phyloP scores from a whole-genome alignment of 2,888 invertebrate genomes.

The Lasius platythorax region DNA sequence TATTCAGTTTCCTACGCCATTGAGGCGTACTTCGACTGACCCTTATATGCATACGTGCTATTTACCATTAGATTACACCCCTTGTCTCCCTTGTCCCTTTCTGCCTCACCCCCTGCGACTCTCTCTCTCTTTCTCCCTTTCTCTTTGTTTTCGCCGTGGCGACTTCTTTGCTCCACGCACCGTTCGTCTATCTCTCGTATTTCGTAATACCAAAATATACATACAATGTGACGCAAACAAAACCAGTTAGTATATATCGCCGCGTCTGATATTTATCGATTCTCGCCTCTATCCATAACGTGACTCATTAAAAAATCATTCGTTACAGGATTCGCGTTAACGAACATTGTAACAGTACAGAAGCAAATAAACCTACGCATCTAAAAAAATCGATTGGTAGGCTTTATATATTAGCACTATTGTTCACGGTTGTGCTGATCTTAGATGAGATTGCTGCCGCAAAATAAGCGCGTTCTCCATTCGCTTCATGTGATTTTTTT shows the following conservation, averaged over 20 bases:
- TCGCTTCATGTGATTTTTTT: constrained; percentile 11
- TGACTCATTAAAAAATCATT: constrained; percentile 60
- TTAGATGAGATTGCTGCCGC: constrained; percentile 35
- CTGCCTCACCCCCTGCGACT: constrained; percentile 39
- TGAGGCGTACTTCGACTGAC: constrained; percentile 51
- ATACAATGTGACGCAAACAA: constrained; percentile 38
- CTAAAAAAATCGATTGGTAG: constrained; percentile 38
- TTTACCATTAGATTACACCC: constrained; percentile 74
- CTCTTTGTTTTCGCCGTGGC: constrained; percentile 40
- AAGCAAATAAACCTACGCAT: constrained; percentile 12
- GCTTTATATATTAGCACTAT: constrained; percentile 11
- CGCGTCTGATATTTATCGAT: constrained; percentile 57
- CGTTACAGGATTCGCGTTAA: constrained; percentile 53
- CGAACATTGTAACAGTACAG: constrained; percentile 35
- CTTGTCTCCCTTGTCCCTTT: constrained; percentile 55
- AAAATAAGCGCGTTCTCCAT: constrained; percentile 30
- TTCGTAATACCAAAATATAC: constrained; percentile 39
- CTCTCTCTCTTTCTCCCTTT: constrained; percentile 56
- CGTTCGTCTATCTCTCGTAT: constrained; percentile 49
- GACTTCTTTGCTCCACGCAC: constrained; percentile 60
- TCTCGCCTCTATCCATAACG: constrained; percentile 40
- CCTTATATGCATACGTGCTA: constrained; percentile 65
- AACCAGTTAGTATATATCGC: constrained; percentile 59
- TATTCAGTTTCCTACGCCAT: constrained; percentile 60
- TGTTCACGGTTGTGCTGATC: constrained; percentile 35